Conservation (phyloP, 2,113 vertebrate genomes). For the Rhizomys pruinosus region DNA sequence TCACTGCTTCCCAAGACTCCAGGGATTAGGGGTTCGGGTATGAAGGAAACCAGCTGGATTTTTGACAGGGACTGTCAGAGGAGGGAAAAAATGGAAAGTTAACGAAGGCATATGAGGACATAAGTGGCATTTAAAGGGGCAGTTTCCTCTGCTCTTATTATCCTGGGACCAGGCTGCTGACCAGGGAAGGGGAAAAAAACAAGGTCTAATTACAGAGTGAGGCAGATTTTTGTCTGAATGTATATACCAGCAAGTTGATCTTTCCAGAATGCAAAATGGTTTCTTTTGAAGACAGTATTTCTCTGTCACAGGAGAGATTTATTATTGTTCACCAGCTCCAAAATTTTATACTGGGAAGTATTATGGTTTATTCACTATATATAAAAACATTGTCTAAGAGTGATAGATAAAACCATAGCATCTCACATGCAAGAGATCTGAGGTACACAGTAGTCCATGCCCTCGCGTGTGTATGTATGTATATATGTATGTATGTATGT, state of each 20-base stretch:
- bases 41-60: neutral
- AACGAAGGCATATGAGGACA: neutral
- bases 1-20: neutral
- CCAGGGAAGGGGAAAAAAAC: neutral
- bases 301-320: neutral
- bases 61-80: neutral
- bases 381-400: neutral
- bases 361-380: constrained; percentile 42
- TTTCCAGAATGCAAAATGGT: constrained; percentile 6
- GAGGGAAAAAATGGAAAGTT: neutral
- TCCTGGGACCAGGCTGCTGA: neutral
- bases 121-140: neutral
- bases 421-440: neutral
- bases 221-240: neutral
- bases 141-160: neutral
- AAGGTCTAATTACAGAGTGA: neutral
- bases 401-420: neutral
- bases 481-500: no score
- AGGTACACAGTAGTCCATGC: neutral
- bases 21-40: neutral
- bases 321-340: neutral
- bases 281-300: neutral
- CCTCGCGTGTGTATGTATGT: no score
- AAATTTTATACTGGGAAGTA: neutral
- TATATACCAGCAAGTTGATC: neutral